Evolutionary conservation across 2,888 invertebrate species (phyloP), one percentile per base, ranked within the genome.

Genomic region (Lysandra coridon): DNA sequence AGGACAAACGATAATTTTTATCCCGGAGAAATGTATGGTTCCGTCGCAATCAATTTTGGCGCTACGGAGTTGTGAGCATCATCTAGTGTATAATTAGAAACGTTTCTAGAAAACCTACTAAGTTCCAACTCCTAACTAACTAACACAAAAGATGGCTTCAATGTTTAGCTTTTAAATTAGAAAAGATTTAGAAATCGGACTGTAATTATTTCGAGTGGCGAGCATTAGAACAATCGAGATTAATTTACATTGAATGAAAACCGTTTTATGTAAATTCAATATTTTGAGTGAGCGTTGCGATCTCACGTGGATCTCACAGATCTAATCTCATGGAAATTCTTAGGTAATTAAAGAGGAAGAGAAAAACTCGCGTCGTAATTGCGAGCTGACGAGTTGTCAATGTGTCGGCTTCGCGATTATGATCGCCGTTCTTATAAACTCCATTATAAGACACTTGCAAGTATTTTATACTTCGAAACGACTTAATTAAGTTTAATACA

Each of bases 181-280:
- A 62, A 64, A 30, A 64, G 64, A 64, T 69, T 69, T 69, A 69
- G 69, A 69, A 69, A 69, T 17, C 12, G 76, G 6, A 33, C 53
- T 2, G 53, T 53, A 57, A 76, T 76, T 76, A 76, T 33, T 76
- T 76, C 3, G 53, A 76, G 76, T 76, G 74, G 74, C 74, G 44
- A 75, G 76, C 53, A 30, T 76, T 53, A 57, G 57, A 57, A 76
- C 76, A 76, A 76, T 76, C 33, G 76, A 7, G 23, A 30, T 75
- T 74, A 88, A 88, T 79, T 88, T 84, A 87, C 87, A 87, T 89
- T 88, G 89, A 88, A 87, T 87, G 84, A 76, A 76, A 76, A 76
- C 57, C 75, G 75, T 76, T 89, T 89, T 89, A 90, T 90, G 88
- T 80, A 90, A 89, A 88, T 91, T 91, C 89, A 91, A 92, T 92